A percentile compares a stretch with the other conserved stretches of the same genome.
Evolutionary conservation across 1,140 invertebrate species (phyloP).

Genomic region (Lerema accius): DNA sequence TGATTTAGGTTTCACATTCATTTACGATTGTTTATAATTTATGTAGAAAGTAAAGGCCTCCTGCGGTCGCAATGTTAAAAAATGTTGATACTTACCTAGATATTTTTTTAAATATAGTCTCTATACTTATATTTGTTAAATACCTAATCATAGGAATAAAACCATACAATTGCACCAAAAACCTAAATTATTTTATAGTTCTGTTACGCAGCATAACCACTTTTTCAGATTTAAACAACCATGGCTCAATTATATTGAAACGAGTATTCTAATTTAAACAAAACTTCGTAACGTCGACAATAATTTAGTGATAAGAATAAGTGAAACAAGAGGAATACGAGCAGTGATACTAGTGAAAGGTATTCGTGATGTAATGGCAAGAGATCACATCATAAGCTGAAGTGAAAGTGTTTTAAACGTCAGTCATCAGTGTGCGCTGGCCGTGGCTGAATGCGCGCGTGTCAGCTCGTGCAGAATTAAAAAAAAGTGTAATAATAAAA

Average conservation of each 20-base stretch:
- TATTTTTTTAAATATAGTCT: too few relatives aligned
- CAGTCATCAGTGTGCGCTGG: slow-evolving; percentile 6
- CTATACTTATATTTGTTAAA: too few relatives aligned
- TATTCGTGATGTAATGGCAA: slow-evolving; percentile 19
- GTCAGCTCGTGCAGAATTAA: neutral
- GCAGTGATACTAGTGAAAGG: slow-evolving; percentile 10
- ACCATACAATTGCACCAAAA: neutral
- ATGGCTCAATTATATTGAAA: slow-evolving; percentile 9
- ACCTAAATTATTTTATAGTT: neutral
- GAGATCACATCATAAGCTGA: slow-evolving; percentile 10
- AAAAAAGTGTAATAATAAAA: slow-evolving; percentile 19
- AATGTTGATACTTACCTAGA: too few relatives aligned
- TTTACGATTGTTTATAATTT: too few relatives aligned
- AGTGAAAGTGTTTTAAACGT: slow-evolving; percentile 24
- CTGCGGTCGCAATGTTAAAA: too few relatives aligned
- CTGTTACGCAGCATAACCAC: too few relatives aligned
- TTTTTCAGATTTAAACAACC: slow-evolving; percentile 17
- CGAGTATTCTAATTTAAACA: neutral
- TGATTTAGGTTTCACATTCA: too few relatives aligned
- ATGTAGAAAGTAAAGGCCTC: too few relatives aligned
- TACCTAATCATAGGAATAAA: too few relatives aligned
- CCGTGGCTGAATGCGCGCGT: slow-evolving; percentile 8
- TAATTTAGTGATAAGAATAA: slow-evolving; percentile 12
- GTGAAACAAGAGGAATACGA: slow-evolving; percentile 8
- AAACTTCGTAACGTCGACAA: slow-evolving; percentile 16